Evolutionary conservation across 2,888 invertebrate genomes (phyloP).

Genomic region (Ophion costatus): DNA sequence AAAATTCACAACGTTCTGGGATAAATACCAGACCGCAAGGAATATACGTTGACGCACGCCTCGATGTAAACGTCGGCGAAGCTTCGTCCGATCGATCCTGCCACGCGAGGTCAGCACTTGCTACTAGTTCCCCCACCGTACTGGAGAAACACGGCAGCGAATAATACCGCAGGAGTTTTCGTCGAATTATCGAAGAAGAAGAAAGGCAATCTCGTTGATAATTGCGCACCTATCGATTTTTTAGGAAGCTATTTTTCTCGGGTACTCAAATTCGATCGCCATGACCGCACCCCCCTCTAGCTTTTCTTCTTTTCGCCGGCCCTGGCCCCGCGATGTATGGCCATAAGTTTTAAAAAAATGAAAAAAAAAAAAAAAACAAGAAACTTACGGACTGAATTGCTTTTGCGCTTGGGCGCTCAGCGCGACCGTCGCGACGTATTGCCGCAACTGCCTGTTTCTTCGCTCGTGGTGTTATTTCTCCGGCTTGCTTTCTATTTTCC

Average conservation of each 20-base stretch:
- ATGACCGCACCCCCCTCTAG: constrained; percentile 22
- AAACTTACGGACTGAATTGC: constrained; percentile 67
- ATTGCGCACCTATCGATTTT: not conserved
- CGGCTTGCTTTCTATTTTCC: constrained; percentile 6
- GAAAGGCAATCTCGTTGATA: not conserved
- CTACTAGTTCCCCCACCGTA: constrained; percentile 13
- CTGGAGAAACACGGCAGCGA: not conserved
- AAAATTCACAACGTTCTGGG: not conserved
- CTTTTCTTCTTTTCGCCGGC: constrained; percentile 55
- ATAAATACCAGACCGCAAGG: constrained; percentile 2
- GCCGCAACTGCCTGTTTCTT: constrained; percentile 16
- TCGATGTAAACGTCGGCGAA: constrained; percentile 28
- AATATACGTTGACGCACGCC: constrained; percentile 20
- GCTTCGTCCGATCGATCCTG: constrained; percentile 62
- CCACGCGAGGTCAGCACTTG: constrained; percentile 66
- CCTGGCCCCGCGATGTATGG: constrained; percentile 72
- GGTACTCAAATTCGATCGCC: not conserved
- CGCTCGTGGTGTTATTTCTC: not conserved
- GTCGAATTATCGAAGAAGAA: constrained; percentile 7
- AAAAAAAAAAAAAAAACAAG: constrained; percentile 65
- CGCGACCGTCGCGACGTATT: constrained; percentile 52
- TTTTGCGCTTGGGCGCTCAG: constrained; percentile 47
- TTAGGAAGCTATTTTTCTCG: not conserved
- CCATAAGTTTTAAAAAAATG: too few relatives aligned
- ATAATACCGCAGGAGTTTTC: not conserved